Evolutionary conservation across 1,140 invertebrate species (phyloP), one percentile per base, ranked within the genome.

Genomic region (Ladona fulva): DNA sequence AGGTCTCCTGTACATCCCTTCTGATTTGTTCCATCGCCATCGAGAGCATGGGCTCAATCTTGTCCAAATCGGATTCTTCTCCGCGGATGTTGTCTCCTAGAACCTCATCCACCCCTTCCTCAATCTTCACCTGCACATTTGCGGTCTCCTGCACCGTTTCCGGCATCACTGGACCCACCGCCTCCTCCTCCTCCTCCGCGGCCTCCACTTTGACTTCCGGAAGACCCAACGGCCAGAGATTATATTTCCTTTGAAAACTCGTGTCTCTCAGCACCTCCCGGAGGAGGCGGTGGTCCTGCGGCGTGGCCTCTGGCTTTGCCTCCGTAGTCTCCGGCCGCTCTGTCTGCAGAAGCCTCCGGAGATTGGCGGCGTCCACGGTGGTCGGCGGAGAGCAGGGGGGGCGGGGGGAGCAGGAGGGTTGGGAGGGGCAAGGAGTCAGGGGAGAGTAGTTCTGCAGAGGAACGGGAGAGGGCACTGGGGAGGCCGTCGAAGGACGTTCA

Each of bases 21-120:
- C 93, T 91, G 78, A 94, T 90, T 82, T 95, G 92, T 81, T 95
- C 93, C 80, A 95, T 93, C 8, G 94, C 94, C 82, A 96, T 86
- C 77, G 91, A 93, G 24, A 95, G 88, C 19, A 95, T 92, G 10
- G 93, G 93, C 83, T 95, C 94, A 79, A 96, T 93, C 81, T 92
- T 90, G 80, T 92, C 91, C 37, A 89, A 87, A n/a, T 88, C 88
- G 66, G 92, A 85, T 42, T 90, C 87, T 1, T 89, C 89, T 37
- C 29, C 29, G 74, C 90, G 87, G 78, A 66, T 73, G 16, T 52
- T 24, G 25, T 79, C 74, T 25, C 73, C 76, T 66, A 83, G 80
- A 16, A 76, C 78, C 19, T 80, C 80, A 16, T 85, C 85, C 37
- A 86, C 86, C 79, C 87, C 87, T 44, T 88, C 87, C 82, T 90